Conservation (phyloP, 2,113 vertebrate genomes). For the Ictalurus furcatus region DNA sequence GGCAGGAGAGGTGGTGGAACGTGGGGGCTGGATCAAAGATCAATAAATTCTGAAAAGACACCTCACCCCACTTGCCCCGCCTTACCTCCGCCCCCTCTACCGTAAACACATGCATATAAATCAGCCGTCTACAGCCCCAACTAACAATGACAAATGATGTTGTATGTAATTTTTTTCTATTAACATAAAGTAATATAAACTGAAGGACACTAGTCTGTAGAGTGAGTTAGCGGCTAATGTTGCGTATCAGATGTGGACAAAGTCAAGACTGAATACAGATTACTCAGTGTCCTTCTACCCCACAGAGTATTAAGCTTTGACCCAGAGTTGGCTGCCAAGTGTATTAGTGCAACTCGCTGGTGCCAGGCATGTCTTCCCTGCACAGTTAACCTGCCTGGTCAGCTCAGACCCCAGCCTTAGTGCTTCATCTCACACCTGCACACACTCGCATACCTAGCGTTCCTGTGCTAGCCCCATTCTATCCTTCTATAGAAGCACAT, state of each 20-base stretch:
- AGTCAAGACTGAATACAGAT: slow-evolving; percentile 99
- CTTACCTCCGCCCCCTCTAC: slow-evolving; percentile 72
- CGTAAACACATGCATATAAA: slow-evolving; percentile 96
- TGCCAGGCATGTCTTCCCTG: slow-evolving; percentile 81
- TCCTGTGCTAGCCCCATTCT: slow-evolving; percentile 14
- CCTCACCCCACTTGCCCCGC: slow-evolving; percentile 58
- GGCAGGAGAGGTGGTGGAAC: slow-evolving; percentile 30
- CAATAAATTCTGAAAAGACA: slow-evolving; percentile 72
- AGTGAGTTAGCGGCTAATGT: slow-evolving; percentile 99
- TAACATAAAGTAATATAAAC: slow-evolving; percentile 99
- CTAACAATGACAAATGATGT: slow-evolving; percentile 99
- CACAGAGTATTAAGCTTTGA: slow-evolving; percentile 89
- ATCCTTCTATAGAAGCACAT: slow-evolving; percentile 15
- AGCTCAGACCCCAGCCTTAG: slow-evolving; percentile 10
- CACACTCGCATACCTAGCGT: neutral
- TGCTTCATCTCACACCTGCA: slow-evolving; percentile 54
- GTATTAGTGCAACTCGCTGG: slow-evolving; percentile 89
- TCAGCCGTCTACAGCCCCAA: slow-evolving; percentile 69
- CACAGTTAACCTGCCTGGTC: slow-evolving; percentile 73
- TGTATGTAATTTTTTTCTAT: slow-evolving; percentile 99
- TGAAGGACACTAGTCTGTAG: slow-evolving; percentile 99
- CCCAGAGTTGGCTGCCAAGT: slow-evolving; percentile 88
- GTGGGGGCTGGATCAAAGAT: slow-evolving; percentile 61
- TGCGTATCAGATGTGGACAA: slow-evolving; percentile 99
- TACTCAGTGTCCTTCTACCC: slow-evolving; percentile 98